Base-by-base conservation (phyloP, 2,888 invertebrate genomes). In the Drosophila conformis region DNA sequence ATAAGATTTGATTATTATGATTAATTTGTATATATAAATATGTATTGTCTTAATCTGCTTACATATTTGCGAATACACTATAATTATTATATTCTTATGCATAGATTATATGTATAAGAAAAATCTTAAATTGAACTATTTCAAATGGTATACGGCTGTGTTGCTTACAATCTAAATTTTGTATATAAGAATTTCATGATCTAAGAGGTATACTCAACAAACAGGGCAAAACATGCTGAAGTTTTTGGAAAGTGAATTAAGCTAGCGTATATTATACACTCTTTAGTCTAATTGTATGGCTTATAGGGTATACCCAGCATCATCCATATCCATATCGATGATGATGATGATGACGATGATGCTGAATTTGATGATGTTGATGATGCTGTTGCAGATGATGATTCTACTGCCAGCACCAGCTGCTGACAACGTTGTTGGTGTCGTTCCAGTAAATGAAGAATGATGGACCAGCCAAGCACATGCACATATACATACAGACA, bases 381-480 rank as follows among this genome's bases (percentile, higher is more conserved):
- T 64, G 58, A 25, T 60, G 64, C 51, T 56, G 69, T 46, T 69
- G 63, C 65, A 49, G 69, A 67, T 72, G 72, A 57, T 71, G 66
- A 42, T 71, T 61, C 25, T 42, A 62, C 56, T 56, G 69, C 62
- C 78, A 71, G 66, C 59, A 75, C 75, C 84, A 83, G 86, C 78
- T 88, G 90, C 86, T 86, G 89, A 78, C 86, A 86, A 66, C 73
- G 83, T 75, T 73, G 69, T 70, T 83, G 69, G 76, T 86, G 87
- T 88, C 73, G 83, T 79, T 74, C 80, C 89, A 90, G 80, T 82
- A 88, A 90, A 88, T 88, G 90, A 88, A 88, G 87, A 88, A 87
- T 88, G 87, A 88, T 88, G 87, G 81, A 87, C 76, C 78, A 78
- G 62, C 76, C 70, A 73, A 53, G 69, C 68, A 60, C 52, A 49